phyloP scores from a whole-genome alignment of 2,113 vertebrate species.

The Pelvicachromis taeniatus region DNA sequence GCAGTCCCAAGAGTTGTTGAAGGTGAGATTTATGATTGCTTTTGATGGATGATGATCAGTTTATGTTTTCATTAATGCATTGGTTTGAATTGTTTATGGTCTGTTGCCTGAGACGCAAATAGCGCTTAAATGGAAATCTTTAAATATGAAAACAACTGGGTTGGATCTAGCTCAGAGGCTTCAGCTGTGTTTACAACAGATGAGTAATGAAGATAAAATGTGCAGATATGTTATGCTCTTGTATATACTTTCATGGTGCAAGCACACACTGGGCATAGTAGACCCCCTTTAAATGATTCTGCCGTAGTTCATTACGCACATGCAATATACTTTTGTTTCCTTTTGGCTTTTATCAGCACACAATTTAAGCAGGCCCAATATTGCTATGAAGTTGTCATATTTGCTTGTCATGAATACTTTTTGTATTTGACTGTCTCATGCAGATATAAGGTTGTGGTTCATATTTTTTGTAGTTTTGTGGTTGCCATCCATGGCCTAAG shows the following conservation, averaged over 20 bases:
- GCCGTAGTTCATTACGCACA: background rate
- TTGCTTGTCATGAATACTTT: background rate
- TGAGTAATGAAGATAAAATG: background rate
- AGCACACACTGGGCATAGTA: background rate
- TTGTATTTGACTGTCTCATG: background rate
- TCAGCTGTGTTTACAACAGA: background rate
- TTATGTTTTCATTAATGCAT: background rate
- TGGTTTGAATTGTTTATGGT: background rate
- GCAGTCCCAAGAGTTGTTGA: constrained; percentile 14
- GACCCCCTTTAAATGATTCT: background rate
- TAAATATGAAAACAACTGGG: background rate
- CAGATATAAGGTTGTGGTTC: background rate
- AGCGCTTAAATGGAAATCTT: background rate
- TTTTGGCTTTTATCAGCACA: background rate
- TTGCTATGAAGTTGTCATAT: background rate
- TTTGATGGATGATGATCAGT: background rate
- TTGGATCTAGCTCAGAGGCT: background rate
- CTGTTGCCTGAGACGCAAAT: background rate
- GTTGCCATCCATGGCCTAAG: background rate
- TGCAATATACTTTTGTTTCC: background rate
- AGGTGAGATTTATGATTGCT: constrained; percentile 28
- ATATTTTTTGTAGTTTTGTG: background rate
- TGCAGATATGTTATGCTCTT: background rate
- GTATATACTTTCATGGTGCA: background rate
- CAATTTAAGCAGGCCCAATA: background rate